Evolutionary conservation across 2,797 vertebrate genomes (phyloP), one percentile per base, ranked within the genome.

Genomic region (Pseudochromis fuscus): DNA sequence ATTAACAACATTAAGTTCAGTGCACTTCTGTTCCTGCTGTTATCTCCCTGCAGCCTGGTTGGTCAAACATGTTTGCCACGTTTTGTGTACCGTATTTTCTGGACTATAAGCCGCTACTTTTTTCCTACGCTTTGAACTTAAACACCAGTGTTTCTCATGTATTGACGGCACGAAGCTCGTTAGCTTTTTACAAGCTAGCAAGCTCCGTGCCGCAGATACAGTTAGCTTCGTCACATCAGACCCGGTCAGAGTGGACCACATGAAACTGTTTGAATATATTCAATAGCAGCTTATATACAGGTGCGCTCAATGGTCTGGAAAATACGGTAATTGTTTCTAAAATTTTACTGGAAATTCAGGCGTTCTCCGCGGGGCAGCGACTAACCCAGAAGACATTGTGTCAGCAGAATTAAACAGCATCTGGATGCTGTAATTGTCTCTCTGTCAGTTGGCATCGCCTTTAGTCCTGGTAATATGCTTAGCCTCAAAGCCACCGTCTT

Each of bases 401-500:
- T 84, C 85, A 77, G 84, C 73, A 86, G 48, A 83, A 70, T 76
- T 53, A 51, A 75, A 81, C 45, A 46, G 68, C 72, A 81, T 85
- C 69, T 85, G 78, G 55, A 82, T 62, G 75, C 81, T 76, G 63
- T 79, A 80, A 87, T 73, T 87, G 77, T 87, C 49, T 72, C 62
- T 55, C 56, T 64, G 67, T 79, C 66, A 59, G 67, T 67, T 73
- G 76, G 73, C 58, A 23, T 56, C 46, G 75, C 61, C 31, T 71
- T 81, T 62, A 75, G 70, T 79, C 55, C 84, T 50, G 31, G 62
- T 86, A 83, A 86, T 78, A 52, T 81, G 72, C 72, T 84, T 80
- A 88, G 72, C 72, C 62, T 76, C 52, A 82, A 78, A 83, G 67
- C 56, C 67, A 53, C 31, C 9, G 23, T 71, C 79, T 74, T 81